Percentiles rank a stretch among this genome's conserved stretches.
Evolutionary conservation across 1,140 invertebrate species (phyloP).

Genomic region (Conus betulinus): DNA sequence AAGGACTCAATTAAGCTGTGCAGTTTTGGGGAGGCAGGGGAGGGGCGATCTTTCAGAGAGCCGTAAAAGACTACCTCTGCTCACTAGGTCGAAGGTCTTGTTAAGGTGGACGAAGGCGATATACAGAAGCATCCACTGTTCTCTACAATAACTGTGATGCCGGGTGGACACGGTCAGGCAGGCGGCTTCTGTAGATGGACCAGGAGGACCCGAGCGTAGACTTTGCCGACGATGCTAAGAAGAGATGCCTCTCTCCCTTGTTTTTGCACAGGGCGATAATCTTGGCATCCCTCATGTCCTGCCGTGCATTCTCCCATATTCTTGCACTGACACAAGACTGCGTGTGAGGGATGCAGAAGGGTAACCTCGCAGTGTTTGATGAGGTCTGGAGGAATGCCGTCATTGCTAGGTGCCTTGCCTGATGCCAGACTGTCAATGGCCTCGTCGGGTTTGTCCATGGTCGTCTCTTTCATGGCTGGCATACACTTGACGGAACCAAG

Average conservation of each 20-base stretch:
- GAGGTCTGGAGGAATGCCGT: slow-evolving; percentile 15
- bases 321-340: neutral
- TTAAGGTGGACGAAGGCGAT: too few relatives aligned
- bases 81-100: too few relatives aligned
- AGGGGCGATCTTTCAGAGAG: too few relatives aligned
- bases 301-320: neutral
- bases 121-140: too few relatives aligned
- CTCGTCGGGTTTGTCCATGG: neutral
- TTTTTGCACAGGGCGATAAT: slow-evolving; percentile 56
- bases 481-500: slow-evolving; percentile 24
- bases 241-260: slow-evolving; percentile 43
- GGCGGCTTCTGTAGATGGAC: neutral
- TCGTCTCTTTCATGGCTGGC: neutral
- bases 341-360: neutral
- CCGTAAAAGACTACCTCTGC: too few relatives aligned
- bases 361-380: neutral
- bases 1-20: too few relatives aligned
- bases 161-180: neutral
- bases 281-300: slow-evolving; percentile 34
- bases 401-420: slow-evolving; percentile 7
- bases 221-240: slow-evolving; percentile 1
- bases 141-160: neutral
- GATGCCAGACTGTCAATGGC: slow-evolving; percentile 11
- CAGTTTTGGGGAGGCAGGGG: too few relatives aligned
- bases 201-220: neutral